Conservation (phyloP, 2,797 vertebrate genomes). For the Sus cebifrons region DNA sequence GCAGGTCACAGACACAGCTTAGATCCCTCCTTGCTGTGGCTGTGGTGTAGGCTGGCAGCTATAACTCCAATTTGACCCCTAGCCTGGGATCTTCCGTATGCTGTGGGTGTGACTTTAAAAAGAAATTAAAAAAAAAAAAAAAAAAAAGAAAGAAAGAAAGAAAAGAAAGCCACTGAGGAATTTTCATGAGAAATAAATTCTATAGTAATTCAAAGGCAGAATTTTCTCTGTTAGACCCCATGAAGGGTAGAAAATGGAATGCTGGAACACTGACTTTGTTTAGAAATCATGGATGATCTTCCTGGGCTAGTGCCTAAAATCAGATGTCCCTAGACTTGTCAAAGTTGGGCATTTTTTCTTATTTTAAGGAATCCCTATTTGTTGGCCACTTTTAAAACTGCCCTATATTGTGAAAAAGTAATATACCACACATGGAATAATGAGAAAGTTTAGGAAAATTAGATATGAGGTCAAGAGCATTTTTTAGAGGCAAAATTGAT, state of each 20-base stretch:
- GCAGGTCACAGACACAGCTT: too few species aligned
- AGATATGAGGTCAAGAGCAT: not conserved
- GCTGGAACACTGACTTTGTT: not conserved
- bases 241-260: not conserved
- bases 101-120: too few species aligned
- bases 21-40: too few species aligned
- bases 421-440: not conserved
- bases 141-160: too few species aligned
- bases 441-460: constrained; percentile 20
- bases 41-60: too few species aligned
- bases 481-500: constrained; percentile 26
- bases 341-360: not conserved
- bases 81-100: too few species aligned
- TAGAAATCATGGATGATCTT: not conserved
- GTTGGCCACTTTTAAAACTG: not conserved
- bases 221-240: not conserved
- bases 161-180: not conserved
- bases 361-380: not conserved
- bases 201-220: constrained; percentile 22
- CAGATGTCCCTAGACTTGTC: not conserved
- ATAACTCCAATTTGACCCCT: too few species aligned
- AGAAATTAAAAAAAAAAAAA: too few species aligned
- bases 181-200: not conserved
- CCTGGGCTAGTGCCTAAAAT: not conserved
- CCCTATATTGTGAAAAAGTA: not conserved